Evolutionary conservation across 2,888 invertebrate species (phyloP).

Genomic region (Syritta pipiens): DNA sequence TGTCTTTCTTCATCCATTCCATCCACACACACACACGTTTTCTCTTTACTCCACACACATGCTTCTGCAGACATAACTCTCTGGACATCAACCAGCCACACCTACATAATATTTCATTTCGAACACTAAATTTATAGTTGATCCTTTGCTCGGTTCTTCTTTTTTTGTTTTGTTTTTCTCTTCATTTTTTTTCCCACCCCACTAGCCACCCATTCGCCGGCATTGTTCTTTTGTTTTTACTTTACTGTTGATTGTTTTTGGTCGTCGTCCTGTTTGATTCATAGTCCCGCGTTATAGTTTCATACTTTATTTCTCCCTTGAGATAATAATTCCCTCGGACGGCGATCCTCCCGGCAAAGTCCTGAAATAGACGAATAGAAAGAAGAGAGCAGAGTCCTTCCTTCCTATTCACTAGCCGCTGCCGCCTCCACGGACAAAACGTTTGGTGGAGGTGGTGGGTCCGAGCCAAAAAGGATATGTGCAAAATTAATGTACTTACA

Average conservation of each 20-base stretch:
- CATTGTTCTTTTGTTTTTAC: constrained; percentile 21
- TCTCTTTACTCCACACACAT: neutral
- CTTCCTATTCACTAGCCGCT: neutral
- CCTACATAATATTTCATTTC: constrained; percentile 68
- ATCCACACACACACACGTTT: neutral
- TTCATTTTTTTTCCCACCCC: neutral
- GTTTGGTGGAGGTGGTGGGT: neutral
- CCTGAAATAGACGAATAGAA: constrained; percentile 28
- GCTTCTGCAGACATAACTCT: constrained; percentile 51
- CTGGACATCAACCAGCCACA: constrained; percentile 67
- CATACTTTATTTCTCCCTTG: constrained; percentile 64
- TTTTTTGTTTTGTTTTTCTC: constrained; percentile 1
- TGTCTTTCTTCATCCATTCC: no score
- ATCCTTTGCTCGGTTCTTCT: constrained; percentile 51
- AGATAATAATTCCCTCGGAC: constrained; percentile 40
- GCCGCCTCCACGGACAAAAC: neutral
- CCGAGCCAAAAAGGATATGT: constrained; percentile 7
- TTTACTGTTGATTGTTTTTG: constrained; percentile 62
- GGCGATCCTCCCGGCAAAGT: neutral
- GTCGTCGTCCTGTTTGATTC: constrained; percentile 55
- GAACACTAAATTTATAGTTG: constrained; percentile 67
- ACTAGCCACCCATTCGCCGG: neutral
- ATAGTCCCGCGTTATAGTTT: constrained; percentile 63
- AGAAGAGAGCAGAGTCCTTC: constrained; percentile 20
- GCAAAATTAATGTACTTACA: constrained; percentile 58